These are phyloP conservation scores for Equus przewalskii DNA, from an alignment of 2,113 vertebrate species.

Conservation along the genomic window DNA sequence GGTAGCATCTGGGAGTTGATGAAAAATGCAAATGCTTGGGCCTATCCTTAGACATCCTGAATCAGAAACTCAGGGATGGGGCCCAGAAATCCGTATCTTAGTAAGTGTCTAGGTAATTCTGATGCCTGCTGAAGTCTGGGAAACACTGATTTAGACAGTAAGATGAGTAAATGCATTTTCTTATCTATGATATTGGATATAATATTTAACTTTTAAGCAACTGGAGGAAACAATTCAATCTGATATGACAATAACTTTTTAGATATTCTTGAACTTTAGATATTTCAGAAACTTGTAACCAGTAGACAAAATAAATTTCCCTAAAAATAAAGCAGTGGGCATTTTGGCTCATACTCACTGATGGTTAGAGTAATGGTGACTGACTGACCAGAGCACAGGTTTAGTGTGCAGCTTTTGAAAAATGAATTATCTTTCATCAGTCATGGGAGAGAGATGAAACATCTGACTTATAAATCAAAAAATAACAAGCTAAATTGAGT, in stretches of 20 bases:
- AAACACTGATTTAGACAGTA: neutral
- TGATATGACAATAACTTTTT: neutral
- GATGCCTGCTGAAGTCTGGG: neutral
- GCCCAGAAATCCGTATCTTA: neutral
- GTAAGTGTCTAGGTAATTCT: neutral
- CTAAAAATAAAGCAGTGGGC: neutral
- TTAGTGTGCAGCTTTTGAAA: neutral
- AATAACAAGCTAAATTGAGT: neutral
- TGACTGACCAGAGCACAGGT: neutral
- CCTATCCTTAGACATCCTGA: neutral
- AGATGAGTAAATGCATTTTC: neutral
- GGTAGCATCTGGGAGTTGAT: neutral
- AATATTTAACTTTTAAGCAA: constrained; percentile 44
- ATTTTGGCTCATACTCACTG: neutral
- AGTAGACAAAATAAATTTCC: neutral
- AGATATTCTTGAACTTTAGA: neutral
- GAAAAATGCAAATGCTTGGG: constrained; percentile 3
- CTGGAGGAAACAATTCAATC: neutral
- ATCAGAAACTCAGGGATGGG: neutral
- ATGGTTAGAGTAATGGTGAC: neutral
- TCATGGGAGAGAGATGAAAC: neutral
- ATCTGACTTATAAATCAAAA: neutral
- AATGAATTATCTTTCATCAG: neutral
- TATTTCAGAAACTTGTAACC: neutral
- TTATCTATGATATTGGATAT: neutral